phyloP scores from a whole-genome alignment of 2,113 vertebrate genomes.

The Ivindomyrus marchei region DNA sequence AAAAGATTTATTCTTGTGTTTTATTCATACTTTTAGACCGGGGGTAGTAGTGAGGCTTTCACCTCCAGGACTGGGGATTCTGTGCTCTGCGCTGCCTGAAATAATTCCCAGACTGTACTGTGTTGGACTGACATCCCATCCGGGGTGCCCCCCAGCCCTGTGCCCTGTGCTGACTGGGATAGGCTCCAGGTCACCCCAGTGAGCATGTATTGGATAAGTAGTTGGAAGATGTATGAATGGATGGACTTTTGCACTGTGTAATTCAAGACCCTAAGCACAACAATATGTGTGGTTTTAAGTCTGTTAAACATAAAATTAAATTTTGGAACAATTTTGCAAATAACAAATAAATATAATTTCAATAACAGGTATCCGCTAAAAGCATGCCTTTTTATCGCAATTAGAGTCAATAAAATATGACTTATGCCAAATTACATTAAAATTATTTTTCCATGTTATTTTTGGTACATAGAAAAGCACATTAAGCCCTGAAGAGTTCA shows the following conservation, averaged over 20 bases:
- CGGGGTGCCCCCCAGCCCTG: not conserved
- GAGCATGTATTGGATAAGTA: not conserved
- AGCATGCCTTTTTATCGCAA: constrained; percentile 25
- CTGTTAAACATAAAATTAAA: not conserved
- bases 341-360: constrained; percentile 46
- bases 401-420: constrained; percentile 24
- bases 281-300: not conserved
- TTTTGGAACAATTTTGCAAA: constrained; percentile 12
- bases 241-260: not conserved
- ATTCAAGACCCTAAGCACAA: not conserved
- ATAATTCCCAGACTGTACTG: not conserved
- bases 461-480: not conserved
- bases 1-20: not conserved
- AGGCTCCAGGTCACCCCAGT: not conserved
- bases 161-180: not conserved
- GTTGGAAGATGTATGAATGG: not conserved
- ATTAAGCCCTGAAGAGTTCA: constrained; percentile 16
- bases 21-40: not conserved
- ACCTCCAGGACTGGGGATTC: not conserved
- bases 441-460: constrained; percentile 34
- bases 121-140: not conserved
- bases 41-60: not conserved
- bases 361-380: constrained; percentile 49
- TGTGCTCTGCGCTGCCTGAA: not conserved
- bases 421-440: constrained; percentile 30